Conservation (phyloP, 2,113 vertebrate genomes). For the Rhegmatorhina hoffmannsi region DNA sequence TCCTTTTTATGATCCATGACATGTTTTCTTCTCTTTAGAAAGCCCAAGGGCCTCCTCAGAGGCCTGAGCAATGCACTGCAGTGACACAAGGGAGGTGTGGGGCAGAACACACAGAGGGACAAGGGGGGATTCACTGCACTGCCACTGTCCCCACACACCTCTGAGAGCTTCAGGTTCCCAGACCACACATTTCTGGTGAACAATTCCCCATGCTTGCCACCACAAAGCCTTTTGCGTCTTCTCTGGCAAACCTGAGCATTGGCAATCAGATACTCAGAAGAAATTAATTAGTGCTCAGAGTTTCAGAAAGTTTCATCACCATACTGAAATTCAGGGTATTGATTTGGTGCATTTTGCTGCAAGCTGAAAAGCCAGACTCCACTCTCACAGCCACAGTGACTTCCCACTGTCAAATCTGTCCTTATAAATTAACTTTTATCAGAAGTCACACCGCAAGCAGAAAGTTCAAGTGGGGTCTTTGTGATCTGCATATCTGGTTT, state of each 20-base stretch:
- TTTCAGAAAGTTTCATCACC: not conserved
- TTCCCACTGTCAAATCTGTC: not conserved
- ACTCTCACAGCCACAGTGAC: not conserved
- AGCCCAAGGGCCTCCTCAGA: not conserved
- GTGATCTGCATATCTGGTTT: not conserved
- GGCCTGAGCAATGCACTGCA: not conserved
- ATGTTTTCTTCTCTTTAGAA: not conserved
- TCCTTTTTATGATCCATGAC: not conserved
- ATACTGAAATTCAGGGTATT: not conserved
- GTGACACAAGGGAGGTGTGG: not conserved
- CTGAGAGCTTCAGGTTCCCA: not conserved
- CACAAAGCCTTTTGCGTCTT: not conserved
- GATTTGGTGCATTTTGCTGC: not conserved
- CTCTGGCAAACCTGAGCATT: not conserved
- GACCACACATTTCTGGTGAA: not conserved
- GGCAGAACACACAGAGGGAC: not conserved
- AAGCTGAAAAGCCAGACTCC: not conserved
- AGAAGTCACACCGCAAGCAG: not conserved
- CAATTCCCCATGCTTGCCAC: not conserved
- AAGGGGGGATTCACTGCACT: not conserved
- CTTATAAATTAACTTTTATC: not conserved
- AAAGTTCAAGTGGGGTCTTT: slow-evolving; percentile 38
- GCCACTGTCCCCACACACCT: not conserved
- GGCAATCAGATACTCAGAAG: not conserved
- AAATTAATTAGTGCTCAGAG: not conserved